A percentile compares a stretch with the other conserved stretches of the same genome.
Evolutionary conservation across 2,113 vertebrate genomes (phyloP).

Genomic region (Orycteropus afer): DNA sequence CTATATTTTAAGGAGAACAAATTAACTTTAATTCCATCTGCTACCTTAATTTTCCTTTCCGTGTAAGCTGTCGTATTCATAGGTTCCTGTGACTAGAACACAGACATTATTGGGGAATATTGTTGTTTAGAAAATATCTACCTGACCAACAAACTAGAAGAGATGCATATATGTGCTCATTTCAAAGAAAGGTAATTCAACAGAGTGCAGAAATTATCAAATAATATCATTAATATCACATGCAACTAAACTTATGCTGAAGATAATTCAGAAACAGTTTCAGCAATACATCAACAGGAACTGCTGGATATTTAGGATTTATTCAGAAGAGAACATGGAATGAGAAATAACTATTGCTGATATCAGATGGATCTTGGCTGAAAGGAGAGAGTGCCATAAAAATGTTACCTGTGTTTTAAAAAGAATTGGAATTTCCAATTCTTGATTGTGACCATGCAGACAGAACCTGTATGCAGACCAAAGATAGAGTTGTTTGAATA

Average conservation of each 20-base stretch:
- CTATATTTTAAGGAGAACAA: background rate
- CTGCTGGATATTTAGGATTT: background rate
- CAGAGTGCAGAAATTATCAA: no score
- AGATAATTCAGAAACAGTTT: no score
- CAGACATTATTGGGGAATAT: background rate
- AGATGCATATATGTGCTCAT: no score
- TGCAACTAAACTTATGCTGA: no score
- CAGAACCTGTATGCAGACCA: no score
- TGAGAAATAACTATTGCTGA: background rate
- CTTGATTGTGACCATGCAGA: no score
- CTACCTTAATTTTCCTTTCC: conserved; percentile 21
- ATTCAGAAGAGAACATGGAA: background rate
- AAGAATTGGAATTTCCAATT: no score
- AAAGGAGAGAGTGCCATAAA: background rate
- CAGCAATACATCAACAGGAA: background rate
- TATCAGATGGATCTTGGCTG: background rate
- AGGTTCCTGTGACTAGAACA: background rate
- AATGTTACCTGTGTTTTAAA: background rate
- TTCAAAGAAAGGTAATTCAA: no score
- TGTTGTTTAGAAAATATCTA: background rate
- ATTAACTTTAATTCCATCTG: conserved; percentile 23
- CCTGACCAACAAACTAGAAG: no score
- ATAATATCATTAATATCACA: no score
- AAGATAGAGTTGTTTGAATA: no score
- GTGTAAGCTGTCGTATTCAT: background rate